A percentile compares a stretch with the other conserved stretches of the same genome.
phyloP scores from a whole-genome alignment of 2,888 invertebrate genomes.

The Cantharis lateralis region DNA sequence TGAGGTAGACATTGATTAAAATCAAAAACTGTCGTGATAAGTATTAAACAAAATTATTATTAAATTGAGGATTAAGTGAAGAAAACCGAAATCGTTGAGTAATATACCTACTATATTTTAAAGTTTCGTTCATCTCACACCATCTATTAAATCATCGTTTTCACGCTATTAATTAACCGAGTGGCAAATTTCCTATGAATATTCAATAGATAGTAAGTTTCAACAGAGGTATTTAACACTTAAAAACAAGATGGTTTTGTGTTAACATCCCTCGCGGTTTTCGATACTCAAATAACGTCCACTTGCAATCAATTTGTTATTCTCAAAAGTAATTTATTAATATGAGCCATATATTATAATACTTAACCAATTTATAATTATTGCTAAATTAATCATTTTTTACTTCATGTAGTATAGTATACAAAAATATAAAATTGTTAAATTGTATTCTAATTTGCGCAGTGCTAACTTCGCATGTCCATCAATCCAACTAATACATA shows the following conservation, averaged over 20 bases:
- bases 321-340: neutral
- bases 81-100: neutral
- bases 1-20: neutral
- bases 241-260: constrained; percentile 39
- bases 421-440: too few relatives aligned
- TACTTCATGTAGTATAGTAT: too few relatives aligned
- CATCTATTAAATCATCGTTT: constrained; percentile 45
- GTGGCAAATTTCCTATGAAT: constrained; percentile 44
- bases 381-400: too few relatives aligned
- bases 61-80: neutral
- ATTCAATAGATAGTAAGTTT: constrained; percentile 43
- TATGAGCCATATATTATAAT: neutral
- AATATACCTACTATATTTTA: neutral
- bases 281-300: constrained; percentile 35
- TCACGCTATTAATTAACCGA: constrained; percentile 45
- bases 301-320: constrained; percentile 37
- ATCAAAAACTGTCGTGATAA: neutral
- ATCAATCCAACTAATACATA: too few relatives aligned
- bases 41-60: neutral
- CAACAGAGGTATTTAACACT: constrained; percentile 28
- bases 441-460: too few relatives aligned
- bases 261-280: constrained; percentile 37
- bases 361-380: neutral
- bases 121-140: constrained; percentile 12
- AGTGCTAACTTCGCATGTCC: too few relatives aligned